Evolutionary conservation across 2,797 vertebrate species (phyloP).

Genomic region (Hyperoplus lanceolatus): DNA sequence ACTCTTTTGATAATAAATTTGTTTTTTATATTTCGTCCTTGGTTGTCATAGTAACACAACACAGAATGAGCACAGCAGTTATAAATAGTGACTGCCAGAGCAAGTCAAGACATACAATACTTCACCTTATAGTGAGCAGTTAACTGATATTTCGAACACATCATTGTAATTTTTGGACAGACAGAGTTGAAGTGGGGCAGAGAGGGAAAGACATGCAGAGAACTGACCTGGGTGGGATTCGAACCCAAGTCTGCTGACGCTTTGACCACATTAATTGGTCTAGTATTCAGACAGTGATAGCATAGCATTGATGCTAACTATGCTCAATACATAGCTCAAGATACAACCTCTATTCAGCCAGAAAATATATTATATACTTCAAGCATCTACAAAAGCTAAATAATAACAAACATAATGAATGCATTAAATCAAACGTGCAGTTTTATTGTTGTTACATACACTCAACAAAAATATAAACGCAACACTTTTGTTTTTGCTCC

Average conservation of each 20-base stretch:
- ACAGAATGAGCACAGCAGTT: conserved; percentile 17
- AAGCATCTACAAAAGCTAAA: no score
- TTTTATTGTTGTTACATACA: not conserved
- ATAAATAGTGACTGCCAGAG: conserved; percentile 36
- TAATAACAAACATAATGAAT: not conserved
- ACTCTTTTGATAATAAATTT: not conserved
- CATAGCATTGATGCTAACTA: not conserved
- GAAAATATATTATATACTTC: not conserved
- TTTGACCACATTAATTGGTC: no score
- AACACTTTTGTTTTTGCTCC: no score
- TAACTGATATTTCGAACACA: not conserved
- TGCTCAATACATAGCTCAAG: not conserved
- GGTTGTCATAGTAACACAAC: conserved; percentile 45
- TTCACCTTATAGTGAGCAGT: not conserved
- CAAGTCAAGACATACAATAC: not conserved
- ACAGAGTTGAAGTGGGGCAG: no score
- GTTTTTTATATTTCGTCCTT: not conserved
- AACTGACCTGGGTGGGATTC: no score
- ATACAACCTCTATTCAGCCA: not conserved
- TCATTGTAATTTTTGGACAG: not conserved
- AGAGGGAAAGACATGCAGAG: no score
- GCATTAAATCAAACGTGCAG: not conserved
- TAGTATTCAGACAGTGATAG: not conserved
- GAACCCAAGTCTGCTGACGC: no score
- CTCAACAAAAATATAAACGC: no score